Conservation (phyloP, 2,797 vertebrate species). For the Sebastes oblongus region DNA sequence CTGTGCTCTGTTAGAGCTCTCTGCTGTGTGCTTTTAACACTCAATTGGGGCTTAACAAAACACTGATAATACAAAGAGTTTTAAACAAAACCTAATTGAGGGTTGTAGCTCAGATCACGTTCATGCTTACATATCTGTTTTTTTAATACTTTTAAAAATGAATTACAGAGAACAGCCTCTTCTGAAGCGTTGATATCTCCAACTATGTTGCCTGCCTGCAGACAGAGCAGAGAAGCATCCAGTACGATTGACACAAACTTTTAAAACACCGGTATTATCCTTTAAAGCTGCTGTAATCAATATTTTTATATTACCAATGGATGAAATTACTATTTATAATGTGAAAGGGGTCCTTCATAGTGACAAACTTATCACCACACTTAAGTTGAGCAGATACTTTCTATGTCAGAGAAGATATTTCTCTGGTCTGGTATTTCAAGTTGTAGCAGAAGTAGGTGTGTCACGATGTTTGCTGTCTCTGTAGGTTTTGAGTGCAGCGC, state of each 20-base stretch:
- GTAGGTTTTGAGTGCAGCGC: conserved; percentile 85
- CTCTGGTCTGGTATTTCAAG: conserved; percentile 18
- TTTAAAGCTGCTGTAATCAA: neutral
- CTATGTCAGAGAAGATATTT: neutral
- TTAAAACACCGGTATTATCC: neutral
- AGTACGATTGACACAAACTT: neutral
- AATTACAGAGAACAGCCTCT: neutral
- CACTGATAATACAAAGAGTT: neutral
- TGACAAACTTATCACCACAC: fast-evolving
- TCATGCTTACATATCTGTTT: neutral
- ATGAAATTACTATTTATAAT: neutral
- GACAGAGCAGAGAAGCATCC: neutral
- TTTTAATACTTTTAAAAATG: neutral
- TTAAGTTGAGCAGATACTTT: neutral
- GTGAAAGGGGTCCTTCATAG: neutral
- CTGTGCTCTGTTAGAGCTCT: neutral
- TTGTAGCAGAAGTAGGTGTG: neutral
- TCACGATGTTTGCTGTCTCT: neutral
- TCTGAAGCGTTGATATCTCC: neutral
- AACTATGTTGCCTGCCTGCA: neutral
- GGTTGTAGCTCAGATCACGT: neutral
- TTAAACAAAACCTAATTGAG: neutral
- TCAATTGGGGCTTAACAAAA: neutral
- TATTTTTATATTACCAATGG: neutral
- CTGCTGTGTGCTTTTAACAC: neutral